These are phyloP conservation scores for Drosophila rhopaloa DNA, from an alignment of 1,140 invertebrate species.

Conservation along the genomic window DNA sequence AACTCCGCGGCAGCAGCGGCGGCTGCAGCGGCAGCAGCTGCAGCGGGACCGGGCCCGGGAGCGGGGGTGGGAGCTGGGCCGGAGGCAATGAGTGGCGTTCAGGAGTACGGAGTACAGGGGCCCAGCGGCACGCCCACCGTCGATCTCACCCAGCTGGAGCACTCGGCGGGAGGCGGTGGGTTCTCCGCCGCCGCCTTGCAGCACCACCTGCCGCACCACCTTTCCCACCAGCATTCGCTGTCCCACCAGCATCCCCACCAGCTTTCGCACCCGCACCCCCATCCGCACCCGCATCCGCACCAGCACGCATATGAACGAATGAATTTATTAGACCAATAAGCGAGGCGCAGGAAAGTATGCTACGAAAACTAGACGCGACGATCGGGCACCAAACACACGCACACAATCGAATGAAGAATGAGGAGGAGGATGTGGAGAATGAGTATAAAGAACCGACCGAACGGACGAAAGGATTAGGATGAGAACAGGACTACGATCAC, in stretches of 20 bases:
- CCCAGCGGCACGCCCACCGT: constrained; percentile 61
- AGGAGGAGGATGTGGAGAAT: background rate
- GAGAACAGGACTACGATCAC: constrained; percentile 5
- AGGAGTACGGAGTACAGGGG: constrained; percentile 10
- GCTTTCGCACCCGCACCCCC: constrained; percentile 40
- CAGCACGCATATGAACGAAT: constrained; percentile 77
- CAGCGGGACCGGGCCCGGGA: constrained; percentile 19
- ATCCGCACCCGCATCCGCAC: constrained; percentile 56
- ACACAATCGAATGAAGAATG: background rate
- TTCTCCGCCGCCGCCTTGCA: constrained; percentile 13
- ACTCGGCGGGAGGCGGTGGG: constrained; percentile 22
- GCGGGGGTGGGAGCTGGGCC: constrained; percentile 5
- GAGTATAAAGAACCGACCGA: constrained; percentile 9
- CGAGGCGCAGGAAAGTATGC: constrained; percentile 43
- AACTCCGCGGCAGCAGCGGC: constrained; percentile 73
- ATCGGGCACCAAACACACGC: constrained; percentile 11
- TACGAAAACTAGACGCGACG: constrained; percentile 12
- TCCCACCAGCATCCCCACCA: constrained; percentile 40
- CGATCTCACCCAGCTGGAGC: constrained; percentile 74
- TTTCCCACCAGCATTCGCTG: constrained; percentile 46
- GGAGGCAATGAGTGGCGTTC: constrained; percentile 4
- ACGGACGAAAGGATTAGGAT: constrained; percentile 10
- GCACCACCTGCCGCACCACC: constrained; percentile 56
- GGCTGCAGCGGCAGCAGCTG: constrained; percentile 52
- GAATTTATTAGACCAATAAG: constrained; percentile 82